Base-by-base conservation (phyloP, 1,140 invertebrate species). In the Lordiphosa mommai region DNA sequence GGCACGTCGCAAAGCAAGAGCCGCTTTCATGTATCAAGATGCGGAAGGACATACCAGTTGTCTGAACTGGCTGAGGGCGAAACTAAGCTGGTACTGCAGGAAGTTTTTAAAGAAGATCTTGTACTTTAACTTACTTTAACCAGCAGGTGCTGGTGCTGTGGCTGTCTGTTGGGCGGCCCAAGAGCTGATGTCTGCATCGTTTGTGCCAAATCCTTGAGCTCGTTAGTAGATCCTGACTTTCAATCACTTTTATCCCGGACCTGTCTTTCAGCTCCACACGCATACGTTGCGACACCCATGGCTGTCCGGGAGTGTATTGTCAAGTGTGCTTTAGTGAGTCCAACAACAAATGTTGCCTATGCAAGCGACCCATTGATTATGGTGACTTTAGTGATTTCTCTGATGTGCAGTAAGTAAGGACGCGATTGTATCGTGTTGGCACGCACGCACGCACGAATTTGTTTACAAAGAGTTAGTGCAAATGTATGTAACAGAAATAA, bases 331-430 rank as follows among this genome's bases (percentile, higher is more conserved):
- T 92, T 72, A 76, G 86, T 0, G 93, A 95, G 67, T 89, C 96
- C 2, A 91, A 93, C 6, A 92, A 94, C 61, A 66, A 93, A 0
- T 97, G 96, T 72, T 94, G 93, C 0, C 90, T 96, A 8, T 97
- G 95, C 63, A 89, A 92, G 43, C 91, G 92, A 1, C 94, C 95
- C 0, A 89, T 93, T 1, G 93, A 95, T 10, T 95, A 95, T 72
- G 94, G 93, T 4, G 94, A 94, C 74, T 66, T 92, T 0, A 94
- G 94, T 9, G 95, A 96, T 65, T 88, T 94, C 4, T 95, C 94
- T 61, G 92, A 96, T 79, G 95, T 95, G 88, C 91, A 88, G 94
- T 94, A 51, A 73, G 69, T 71, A 14, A 3, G n/a, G n/a, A n/a
- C n/a, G n/a, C n/a, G n/a, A n/a, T n/a, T n/a, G n/a, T n/a, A n/a